Evolutionary conservation across 2,888 invertebrate genomes (phyloP), one percentile per base, ranked within the genome.

Genomic region (Drosophila koepferae): DNA sequence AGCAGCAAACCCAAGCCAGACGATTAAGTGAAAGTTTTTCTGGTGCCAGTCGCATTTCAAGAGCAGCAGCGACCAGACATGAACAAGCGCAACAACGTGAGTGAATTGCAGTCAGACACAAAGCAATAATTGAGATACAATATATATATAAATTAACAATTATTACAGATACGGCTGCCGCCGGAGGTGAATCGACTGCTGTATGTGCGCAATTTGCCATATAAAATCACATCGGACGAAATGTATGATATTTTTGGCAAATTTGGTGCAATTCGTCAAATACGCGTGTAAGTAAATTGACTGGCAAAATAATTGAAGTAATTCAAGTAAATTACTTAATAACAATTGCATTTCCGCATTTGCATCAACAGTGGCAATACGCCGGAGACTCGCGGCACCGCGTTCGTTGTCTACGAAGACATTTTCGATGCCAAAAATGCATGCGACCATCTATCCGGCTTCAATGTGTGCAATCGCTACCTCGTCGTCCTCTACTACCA

Each of bases 241-340:
- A 99, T 99, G 99, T 99, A 99, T 92, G 99, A 99, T 94, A 99
- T 99, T 77, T 99, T 99, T 95, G 99, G 99, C 20, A 99, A 99
- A 94, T 99, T 99, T 94, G 99, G 99, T 86, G 99, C 99, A 4
- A 99, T 99, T 80, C 94, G 99, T 86, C 99, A 99, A 94, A 99
- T 99, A 73, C 94, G 99, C 94, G 98, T 99, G 98, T 98, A 95
- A 96, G 97, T 65, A 18, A 20, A 38, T 16, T 31, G n/a, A 10
- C 2, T 12, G 6, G 3, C 20, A 28, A 59, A 44, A 43, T 34
- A 54, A 49, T 20, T 60, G 14, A 31, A 46, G 54, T 31, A 53
- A 51, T 44, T 63, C 28, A 28, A 28, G 6, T 28, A 28, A 64
- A 53, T 62, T 59, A 48, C 56, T 56, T 7, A 46, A 10, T 44